Percentiles rank a stretch among this genome's conserved stretches.
These are phyloP conservation scores for Rhogogaster chlorosoma DNA, from an alignment of 2,888 invertebrate species.

Conservation along the genomic window DNA sequence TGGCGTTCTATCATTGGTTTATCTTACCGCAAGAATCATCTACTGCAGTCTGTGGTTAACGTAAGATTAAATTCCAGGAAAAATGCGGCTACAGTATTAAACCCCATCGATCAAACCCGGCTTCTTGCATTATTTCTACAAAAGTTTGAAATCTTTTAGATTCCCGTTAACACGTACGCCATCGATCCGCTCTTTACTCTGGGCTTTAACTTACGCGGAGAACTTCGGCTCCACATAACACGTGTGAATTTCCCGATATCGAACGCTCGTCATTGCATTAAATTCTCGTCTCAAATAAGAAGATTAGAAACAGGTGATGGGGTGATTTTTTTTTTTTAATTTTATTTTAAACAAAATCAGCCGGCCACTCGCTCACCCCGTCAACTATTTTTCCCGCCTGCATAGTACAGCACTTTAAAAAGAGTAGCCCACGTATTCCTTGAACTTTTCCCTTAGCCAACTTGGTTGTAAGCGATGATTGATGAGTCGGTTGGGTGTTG, in stretches of 20 bases:
- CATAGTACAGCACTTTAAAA: constrained; percentile 2
- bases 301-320: not conserved
- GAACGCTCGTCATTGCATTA: not conserved
- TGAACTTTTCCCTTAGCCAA: not conserved
- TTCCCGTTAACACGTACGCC: not conserved
- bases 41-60: not conserved
- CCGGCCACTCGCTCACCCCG: not conserved
- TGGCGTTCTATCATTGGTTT: not conserved
- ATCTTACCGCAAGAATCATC: not conserved
- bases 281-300: not conserved
- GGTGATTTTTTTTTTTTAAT: not conserved
- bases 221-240: not conserved
- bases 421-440: not conserved
- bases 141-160: not conserved
- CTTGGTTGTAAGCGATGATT: constrained; percentile 34
- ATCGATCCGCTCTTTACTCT: not conserved
- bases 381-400: not conserved
- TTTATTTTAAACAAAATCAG: not conserved
- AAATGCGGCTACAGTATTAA: not conserved
- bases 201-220: not conserved
- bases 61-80: not conserved
- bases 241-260: not conserved
- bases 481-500: constrained; percentile 40
- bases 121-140: not conserved
- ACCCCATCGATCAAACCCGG: not conserved